Evolutionary conservation across 2,888 invertebrate genomes (phyloP), one percentile per base, ranked within the genome.

Genomic region (Sarcophaga rosellei): DNA sequence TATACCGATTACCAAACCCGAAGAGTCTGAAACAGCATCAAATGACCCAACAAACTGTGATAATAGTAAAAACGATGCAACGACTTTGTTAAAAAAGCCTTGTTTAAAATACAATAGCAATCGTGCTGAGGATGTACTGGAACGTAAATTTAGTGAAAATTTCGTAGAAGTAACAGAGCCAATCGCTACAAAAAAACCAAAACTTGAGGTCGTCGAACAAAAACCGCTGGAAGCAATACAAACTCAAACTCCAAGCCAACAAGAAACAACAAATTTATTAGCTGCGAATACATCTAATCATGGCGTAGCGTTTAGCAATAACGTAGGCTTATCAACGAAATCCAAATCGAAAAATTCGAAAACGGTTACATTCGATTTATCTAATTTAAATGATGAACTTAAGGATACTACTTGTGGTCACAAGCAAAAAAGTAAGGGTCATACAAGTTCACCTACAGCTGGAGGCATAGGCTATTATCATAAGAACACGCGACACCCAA

Each of bases 341-440:
- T 10, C 63, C 3, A 86, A 77, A 77, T 23, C 61, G 4, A 83
- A 77, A 61, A 3, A 44, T 35, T 35, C 25, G 1, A 86, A 86
- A 68, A 77, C 83, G 0, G 80, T 86, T 15, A 84, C 86, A 15
- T 86, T 86, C 70, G 81, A 86, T 78, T 70, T 84, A 20, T 73
- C 83, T 0, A 84, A 84, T 45, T 79, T 79, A 65, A 74, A 69
- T 59, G 83, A 74, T 3, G 78, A 69, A 6, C 44, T 59, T 4
- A 68, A 73, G 5, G 68, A 63, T 10, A 69, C 21, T 1, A 11
- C 44, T 15, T 63, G n/a, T n/a, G 45, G 70, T 35, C 73, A 74
- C 25, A 76, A 47, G 25, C 74, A 44, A 53, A 35, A 35, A 10
- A 10, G 35, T 10, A 35, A 10, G 68, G 35, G 59, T 23, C 44